These are phyloP conservation scores for Marmota monax DNA, from an alignment of 2,113 vertebrate genomes.

Conservation along the genomic window DNA sequence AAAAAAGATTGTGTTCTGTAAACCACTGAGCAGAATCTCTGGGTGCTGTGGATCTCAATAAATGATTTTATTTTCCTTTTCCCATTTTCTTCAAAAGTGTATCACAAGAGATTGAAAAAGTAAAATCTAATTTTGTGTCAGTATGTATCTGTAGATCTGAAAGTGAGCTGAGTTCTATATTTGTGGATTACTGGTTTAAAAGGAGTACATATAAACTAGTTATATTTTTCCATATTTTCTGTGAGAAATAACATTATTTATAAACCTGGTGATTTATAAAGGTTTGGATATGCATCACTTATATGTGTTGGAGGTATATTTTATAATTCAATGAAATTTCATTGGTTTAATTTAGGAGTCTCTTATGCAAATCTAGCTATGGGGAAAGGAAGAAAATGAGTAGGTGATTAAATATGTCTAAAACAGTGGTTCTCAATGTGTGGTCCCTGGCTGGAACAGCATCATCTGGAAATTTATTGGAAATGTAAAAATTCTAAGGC, in stretches of 20 bases:
- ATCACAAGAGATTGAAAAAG: background rate
- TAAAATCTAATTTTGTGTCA: background rate
- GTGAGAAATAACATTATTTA: background rate
- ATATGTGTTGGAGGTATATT: background rate
- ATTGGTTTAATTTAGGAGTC: background rate
- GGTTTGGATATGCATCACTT: background rate
- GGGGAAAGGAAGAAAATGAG: background rate
- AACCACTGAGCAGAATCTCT: background rate
- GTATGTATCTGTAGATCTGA: background rate
- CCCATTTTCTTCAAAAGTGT: background rate
- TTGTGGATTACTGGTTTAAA: background rate
- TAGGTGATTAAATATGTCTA: background rate
- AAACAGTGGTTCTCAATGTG: background rate
- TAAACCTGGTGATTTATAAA: constrained; percentile 8
- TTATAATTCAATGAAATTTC: background rate
- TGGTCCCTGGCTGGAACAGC: background rate
- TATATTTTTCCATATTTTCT: background rate
- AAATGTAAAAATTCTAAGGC: background rate
- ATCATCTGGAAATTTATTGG: background rate
- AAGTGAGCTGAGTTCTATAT: background rate
- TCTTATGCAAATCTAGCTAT: background rate
- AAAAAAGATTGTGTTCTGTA: background rate
- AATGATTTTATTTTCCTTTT: background rate
- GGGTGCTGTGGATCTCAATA: background rate
- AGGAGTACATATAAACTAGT: background rate